Evolutionary conservation across 2,888 invertebrate genomes (phyloP), one percentile per base, ranked within the genome.

Genomic region (Sycophila texana): DNA sequence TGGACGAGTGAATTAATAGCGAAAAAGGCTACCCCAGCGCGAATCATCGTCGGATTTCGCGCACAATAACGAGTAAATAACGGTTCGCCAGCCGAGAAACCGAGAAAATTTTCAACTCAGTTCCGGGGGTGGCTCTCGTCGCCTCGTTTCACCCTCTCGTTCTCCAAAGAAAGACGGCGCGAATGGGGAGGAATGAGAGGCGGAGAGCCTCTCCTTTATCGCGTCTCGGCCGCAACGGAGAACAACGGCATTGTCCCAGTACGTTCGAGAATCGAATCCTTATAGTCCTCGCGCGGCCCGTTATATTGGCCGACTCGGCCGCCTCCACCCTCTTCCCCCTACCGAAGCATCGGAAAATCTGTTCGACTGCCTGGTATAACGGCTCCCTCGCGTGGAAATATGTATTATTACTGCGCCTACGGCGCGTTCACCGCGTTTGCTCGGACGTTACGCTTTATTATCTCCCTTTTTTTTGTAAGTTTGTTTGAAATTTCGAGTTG

Each of bases 221-320:
- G 68, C 68, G 74, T 26, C 39, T 18, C 63, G 39, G 63, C 63
- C 47, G n/a, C 63, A 16, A 3, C 22, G 20, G n/a, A 63, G 53
- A 63, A 60, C 61, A 61, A 18, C 10, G 60, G 58, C 14, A 80
- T 67, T 80, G 76, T 79, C 74, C 72, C 51, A 58, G 66, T 72
- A 57, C 22, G 60, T 39, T 39, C 57, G 55, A 20, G n/a, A 77
- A 77, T 72, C 77, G 77, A 72, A 73, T 77, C 72, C 72, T 73
- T 77, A 73, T 72, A 80, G 80, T 80, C 78, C 72, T 70, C 63
- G 14, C 74, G 65, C 26, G n/a, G 14, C 13, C 26, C 58, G 58
- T 58, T 58, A 66, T 72, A 72, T 72, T 72, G 72, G 61, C 72
- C 51, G 18, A 7, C 20, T 12, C 57, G 60, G 3, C 47, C 30